Conservation (phyloP, 2,888 invertebrate species). For the Suillia variegata region DNA sequence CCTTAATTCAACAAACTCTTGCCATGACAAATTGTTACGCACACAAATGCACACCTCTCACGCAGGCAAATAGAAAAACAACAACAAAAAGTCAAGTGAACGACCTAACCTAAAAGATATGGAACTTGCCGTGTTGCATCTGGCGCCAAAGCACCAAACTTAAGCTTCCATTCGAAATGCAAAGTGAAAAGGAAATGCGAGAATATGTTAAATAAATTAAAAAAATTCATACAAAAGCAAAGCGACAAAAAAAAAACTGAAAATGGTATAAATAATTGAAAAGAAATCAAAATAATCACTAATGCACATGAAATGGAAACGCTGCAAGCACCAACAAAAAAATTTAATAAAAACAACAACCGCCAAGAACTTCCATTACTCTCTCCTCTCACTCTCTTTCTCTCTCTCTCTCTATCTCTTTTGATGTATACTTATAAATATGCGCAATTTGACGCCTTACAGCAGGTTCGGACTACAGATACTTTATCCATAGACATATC, state of each 20-base stretch:
- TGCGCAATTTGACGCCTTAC: background rate
- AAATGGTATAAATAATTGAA: background rate
- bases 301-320: background rate
- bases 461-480: background rate
- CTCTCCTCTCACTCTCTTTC: too few relatives aligned
- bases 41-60: background rate
- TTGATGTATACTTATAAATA: too few relatives aligned
- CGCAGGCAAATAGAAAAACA: background rate
- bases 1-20: background rate
- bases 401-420: too few relatives aligned
- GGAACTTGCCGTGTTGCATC: too few relatives aligned
- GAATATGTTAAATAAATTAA: background rate
- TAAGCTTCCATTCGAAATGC: too few relatives aligned
- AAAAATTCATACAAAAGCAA: background rate
- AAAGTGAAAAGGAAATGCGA: too few relatives aligned
- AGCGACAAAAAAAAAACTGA: background rate
- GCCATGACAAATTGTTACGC: background rate
- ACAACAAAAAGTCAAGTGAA: slow-evolving; percentile 9
- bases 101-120: slow-evolving; percentile 15
- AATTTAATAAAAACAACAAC: background rate
- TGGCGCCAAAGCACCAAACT: too few relatives aligned
- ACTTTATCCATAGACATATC: too few relatives aligned
- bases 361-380: too few relatives aligned
- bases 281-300: background rate
- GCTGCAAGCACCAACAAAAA: background rate